Evolutionary conservation across 2,888 invertebrate genomes (phyloP).

Genomic region (Fissipunctia ypsillon): DNA sequence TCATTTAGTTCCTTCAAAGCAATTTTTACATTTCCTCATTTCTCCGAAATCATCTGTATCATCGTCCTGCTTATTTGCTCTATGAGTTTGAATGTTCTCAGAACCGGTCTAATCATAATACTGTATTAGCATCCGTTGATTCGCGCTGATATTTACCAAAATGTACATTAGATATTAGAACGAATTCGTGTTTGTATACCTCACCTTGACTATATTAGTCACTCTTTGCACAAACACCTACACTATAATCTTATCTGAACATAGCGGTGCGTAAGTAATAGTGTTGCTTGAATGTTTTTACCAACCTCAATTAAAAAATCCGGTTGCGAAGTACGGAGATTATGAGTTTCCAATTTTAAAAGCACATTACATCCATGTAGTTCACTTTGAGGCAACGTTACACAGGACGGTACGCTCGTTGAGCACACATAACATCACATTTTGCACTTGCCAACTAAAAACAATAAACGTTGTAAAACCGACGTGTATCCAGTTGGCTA

Average conservation of each 20-base stretch:
- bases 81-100: conserved; percentile 47
- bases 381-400: conserved; percentile 87
- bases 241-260: conserved; percentile 67
- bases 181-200: conserved; percentile 54
- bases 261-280: conserved; percentile 48
- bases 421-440: conserved; percentile 89
- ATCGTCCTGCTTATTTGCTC: conserved; percentile 63
- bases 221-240: conserved; percentile 65
- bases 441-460: conserved; percentile 86
- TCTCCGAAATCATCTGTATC: conserved; percentile 63
- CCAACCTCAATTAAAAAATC: conserved; percentile 78
- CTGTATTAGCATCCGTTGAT: conserved; percentile 57
- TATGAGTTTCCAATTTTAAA: conserved; percentile 84
- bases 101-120: conserved; percentile 61
- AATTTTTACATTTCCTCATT: conserved; percentile 61
- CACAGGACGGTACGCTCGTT: conserved; percentile 85
- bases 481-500: conserved; percentile 79
- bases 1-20: conserved; percentile 30
- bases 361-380: conserved; percentile 86
- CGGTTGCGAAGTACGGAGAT: conserved; percentile 69
- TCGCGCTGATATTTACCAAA: conserved; percentile 61
- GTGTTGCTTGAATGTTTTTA: conserved; percentile 57
- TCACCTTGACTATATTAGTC: conserved; percentile 74
- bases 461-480: conserved; percentile 78
- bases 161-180: conserved; percentile 65